Percentiles rank a stretch among this genome's conserved stretches.
These are phyloP conservation scores for Gambusia yucatana DNA, from an alignment of 2,797 vertebrate species.

Conservation along the genomic window DNA sequence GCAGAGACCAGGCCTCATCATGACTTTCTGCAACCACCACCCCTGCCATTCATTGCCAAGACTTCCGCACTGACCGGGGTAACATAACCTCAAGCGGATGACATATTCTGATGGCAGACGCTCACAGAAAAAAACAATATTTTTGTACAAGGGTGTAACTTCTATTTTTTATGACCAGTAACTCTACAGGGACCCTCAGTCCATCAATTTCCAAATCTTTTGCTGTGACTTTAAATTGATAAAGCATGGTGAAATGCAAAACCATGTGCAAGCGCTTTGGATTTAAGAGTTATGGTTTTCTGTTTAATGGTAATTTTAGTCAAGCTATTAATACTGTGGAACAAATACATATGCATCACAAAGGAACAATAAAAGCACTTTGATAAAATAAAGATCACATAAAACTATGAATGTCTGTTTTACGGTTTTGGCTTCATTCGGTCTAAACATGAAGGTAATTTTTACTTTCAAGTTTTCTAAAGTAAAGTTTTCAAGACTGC, in stretches of 20 bases:
- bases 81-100: conserved; percentile 71
- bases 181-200: conserved; percentile 45
- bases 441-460: neutral
- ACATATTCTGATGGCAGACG: conserved; percentile 67
- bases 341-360: conserved; percentile 4
- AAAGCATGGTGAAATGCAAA: conserved; percentile 42
- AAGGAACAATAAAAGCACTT: neutral
- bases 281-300: conserved; percentile 33
- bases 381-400: neutral
- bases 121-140: conserved; percentile 56
- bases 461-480: neutral
- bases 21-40: conserved; percentile 66
- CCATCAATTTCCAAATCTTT: conserved; percentile 51
- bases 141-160: conserved; percentile 63
- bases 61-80: conserved; percentile 68
- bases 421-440: neutral
- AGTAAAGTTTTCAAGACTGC: neutral
- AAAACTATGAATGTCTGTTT: neutral
- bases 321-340: neutral
- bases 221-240: conserved; percentile 46
- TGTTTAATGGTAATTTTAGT: conserved; percentile 24
- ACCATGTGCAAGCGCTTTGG: conserved; percentile 41
- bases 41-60: conserved; percentile 66
- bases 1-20: conserved; percentile 63
- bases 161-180: conserved; percentile 48